These are phyloP conservation scores for Lucifuga dentata DNA, from an alignment of 2,113 vertebrate species.

Conservation along the genomic window DNA sequence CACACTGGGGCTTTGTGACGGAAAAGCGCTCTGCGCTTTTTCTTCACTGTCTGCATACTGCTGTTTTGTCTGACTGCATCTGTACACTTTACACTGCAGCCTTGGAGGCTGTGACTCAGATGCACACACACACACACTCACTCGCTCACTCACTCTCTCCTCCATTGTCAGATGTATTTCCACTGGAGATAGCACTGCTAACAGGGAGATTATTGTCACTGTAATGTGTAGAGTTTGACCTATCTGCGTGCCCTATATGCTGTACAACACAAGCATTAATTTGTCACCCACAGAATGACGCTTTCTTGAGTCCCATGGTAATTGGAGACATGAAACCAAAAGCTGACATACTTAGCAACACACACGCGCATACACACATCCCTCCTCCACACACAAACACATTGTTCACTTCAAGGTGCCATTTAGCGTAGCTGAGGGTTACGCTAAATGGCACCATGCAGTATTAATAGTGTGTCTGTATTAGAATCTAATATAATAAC, in stretches of 20 bases:
- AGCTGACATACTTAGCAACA: slow-evolving; percentile 20
- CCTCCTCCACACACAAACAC: background rate
- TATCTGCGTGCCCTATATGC: slow-evolving; percentile 17
- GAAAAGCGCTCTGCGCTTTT: slow-evolving; percentile 17
- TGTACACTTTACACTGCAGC: slow-evolving; percentile 25
- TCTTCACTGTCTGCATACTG: slow-evolving; percentile 12
- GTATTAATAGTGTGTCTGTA: slow-evolving; percentile 41
- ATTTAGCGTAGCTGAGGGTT: slow-evolving; percentile 12
- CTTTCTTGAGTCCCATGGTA: slow-evolving; percentile 11
- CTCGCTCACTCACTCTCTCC: too few relatives aligned
- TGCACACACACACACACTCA: slow-evolving; percentile 8
- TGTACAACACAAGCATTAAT: slow-evolving; percentile 18
- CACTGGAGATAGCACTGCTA: slow-evolving; percentile 23
- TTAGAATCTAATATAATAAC: slow-evolving; percentile 38
- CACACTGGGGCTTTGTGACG: slow-evolving; percentile 36
- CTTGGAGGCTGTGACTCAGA: slow-evolving; percentile 27
- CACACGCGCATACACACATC: background rate
- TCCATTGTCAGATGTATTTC: slow-evolving; percentile 36
- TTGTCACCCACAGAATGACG: slow-evolving; percentile 8
- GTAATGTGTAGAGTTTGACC: background rate
- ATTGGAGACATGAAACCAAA: background rate
- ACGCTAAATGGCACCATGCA: too few relatives aligned
- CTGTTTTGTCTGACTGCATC: slow-evolving; percentile 33
- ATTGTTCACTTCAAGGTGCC: background rate
- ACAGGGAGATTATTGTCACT: slow-evolving; percentile 2